Evolutionary conservation across 2,113 vertebrate species (phyloP).

Genomic region (Oophaga pumilio): DNA sequence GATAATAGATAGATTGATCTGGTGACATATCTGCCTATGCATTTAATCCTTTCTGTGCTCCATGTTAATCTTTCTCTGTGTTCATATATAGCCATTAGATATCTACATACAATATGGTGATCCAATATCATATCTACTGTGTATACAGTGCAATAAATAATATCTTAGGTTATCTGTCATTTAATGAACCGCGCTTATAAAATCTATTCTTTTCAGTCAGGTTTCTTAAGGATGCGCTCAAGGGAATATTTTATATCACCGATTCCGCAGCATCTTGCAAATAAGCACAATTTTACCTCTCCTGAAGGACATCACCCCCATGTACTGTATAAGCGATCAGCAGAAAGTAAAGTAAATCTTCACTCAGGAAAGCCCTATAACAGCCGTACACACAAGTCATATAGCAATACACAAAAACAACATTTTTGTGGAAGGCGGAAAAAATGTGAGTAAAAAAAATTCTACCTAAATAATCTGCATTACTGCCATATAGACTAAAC

Average conservation of each 20-base stretch:
- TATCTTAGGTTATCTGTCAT: not conserved
- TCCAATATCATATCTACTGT: not conserved
- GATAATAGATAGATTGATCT: not conserved
- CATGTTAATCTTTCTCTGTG: too few relatives aligned
- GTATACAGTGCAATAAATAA: not conserved
- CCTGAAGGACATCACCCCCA: conserved; percentile 88
- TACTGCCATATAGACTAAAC: too few relatives aligned
- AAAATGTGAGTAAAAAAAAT: conserved; percentile 95
- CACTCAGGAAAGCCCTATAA: conserved; percentile 59
- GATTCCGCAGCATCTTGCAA: conserved; percentile 84
- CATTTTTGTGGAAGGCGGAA: conserved; percentile 98
- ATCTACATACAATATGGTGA: too few relatives aligned
- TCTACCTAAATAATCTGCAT: not conserved
- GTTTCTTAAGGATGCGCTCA: conserved; percentile 84
- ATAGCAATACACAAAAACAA: conserved; percentile 78
- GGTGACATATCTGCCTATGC: too few relatives aligned
- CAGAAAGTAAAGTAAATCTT: conserved; percentile 76
- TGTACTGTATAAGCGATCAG: conserved; percentile 89
- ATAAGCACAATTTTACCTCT: conserved; percentile 83
- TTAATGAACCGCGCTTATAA: conserved; percentile 40
- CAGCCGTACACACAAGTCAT: conserved; percentile 54
- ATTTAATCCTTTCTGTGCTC: too few relatives aligned
- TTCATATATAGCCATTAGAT: too few relatives aligned
- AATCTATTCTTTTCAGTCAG: conserved; percentile 79
- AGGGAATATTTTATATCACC: conserved; percentile 92